These are phyloP conservation scores for Nephrocerus scutellatus DNA, from an alignment of 2,888 invertebrate species.

Conservation along the genomic window DNA sequence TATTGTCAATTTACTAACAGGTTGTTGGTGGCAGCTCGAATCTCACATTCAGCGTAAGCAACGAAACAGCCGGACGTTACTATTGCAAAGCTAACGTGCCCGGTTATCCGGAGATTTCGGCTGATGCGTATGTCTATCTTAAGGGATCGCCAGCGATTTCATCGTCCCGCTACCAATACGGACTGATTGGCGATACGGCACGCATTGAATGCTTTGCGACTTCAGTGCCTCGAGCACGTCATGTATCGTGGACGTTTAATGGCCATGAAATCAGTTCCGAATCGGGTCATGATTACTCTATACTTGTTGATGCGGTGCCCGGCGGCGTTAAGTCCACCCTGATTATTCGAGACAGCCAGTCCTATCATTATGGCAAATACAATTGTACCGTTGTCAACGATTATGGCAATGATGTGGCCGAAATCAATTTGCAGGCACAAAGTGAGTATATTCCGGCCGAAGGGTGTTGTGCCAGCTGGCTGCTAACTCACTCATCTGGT, in stretches of 20 bases:
- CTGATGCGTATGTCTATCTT: slow-evolving; percentile 71
- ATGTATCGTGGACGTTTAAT: slow-evolving; percentile 80
- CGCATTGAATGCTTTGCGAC: slow-evolving; percentile 83
- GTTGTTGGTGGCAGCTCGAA: slow-evolving; percentile 71
- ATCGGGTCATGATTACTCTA: slow-evolving; percentile 66
- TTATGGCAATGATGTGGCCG: slow-evolving; percentile 77
- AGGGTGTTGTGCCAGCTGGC: no score
- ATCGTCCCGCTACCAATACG: slow-evolving; percentile 76
- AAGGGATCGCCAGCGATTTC: slow-evolving; percentile 77
- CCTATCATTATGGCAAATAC: slow-evolving; percentile 84
- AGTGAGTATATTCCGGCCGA: slow-evolving; percentile 74
- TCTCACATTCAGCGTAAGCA: slow-evolving; percentile 68
- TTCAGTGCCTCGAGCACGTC: slow-evolving; percentile 81
- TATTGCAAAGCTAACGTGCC: slow-evolving; percentile 82
- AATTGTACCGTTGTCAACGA: slow-evolving; percentile 90
- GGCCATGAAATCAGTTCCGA: slow-evolving; percentile 72
- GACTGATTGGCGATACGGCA: slow-evolving; percentile 70
- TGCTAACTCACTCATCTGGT: no score
- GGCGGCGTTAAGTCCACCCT: slow-evolving; percentile 84
- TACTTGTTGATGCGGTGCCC: slow-evolving; percentile 64
- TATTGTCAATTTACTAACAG: slow-evolving; percentile 34
- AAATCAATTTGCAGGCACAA: slow-evolving; percentile 77
- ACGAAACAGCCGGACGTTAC: slow-evolving; percentile 78
- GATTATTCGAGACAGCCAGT: slow-evolving; percentile 77
- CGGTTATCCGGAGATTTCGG: slow-evolving; percentile 77